Base-by-base conservation (phyloP, 2,888 invertebrate genomes). In the Euzophera pinguis region DNA sequence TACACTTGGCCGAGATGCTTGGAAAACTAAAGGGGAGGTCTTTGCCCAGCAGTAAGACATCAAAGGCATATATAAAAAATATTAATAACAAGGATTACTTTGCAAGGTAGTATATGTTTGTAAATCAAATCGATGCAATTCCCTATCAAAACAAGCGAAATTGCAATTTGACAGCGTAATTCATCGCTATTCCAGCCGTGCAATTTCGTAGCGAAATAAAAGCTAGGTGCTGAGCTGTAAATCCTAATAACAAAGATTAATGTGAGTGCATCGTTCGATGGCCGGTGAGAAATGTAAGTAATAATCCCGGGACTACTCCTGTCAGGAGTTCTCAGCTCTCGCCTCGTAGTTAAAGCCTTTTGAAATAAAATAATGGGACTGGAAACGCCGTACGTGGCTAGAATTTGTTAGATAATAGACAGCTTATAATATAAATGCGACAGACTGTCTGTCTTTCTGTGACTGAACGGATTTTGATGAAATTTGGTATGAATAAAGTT, bases 251-350 rank as follows among this genome's bases (percentile, higher is more conserved):
- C 42, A 41, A 48, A 48, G 56, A 60, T 54, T 53, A 53, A 60
- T 52, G 51, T 43, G 55, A 50, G 53, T 47, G 59, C 58, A 58
- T 50, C 55, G 53, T 48, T 57, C 51, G 51, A 58, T 48, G 57
- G 57, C 53, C 47, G 42, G 55, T 57, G 62, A 65, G 61, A 59
- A 63, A 65, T 64, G 58, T 58, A 48, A 56, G 61, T 60, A 62
- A 63, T 63, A 64, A 64, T 65, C 60, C 47, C 16, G n/a, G 48
- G 62, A 64, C 62, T 62, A 56, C 50, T 50, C 38, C 57, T 61
- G 64, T 60, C 62, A 58, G 50, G 52, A 41, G 41, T 22, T 38
- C n/a, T n/a, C 13, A 38, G 38, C 14, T 39, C 39, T 3, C 16
- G 39, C 3, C 32, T 12, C 22, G 41, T 42, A 42, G 41, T 43